These are phyloP conservation scores for Steromphala cineraria DNA, from an alignment of 2,888 invertebrate genomes.

Conservation along the genomic window DNA sequence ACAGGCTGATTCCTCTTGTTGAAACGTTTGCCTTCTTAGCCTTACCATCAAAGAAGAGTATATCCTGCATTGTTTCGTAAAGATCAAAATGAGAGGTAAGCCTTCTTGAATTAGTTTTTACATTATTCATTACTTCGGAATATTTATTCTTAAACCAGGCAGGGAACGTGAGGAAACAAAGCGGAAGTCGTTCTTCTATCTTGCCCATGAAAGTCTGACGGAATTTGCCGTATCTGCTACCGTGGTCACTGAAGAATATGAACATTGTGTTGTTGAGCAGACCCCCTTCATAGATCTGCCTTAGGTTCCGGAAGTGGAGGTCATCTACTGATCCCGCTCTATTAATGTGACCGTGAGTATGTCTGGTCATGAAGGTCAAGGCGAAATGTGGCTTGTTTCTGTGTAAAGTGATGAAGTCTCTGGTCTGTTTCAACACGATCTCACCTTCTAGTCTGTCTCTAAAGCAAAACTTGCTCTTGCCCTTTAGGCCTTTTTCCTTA, in stretches of 20 bases:
- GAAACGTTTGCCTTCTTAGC: too few species aligned
- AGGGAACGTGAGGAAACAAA: conserved; percentile 85
- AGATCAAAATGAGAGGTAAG: conserved; percentile 88
- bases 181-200: conserved; percentile 90
- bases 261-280: conserved; percentile 51
- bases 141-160: too few species aligned
- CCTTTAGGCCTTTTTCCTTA: conserved; percentile 42
- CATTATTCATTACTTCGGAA: conserved; percentile 80
- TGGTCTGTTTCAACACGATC: conserved; percentile 81
- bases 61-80: too few species aligned
- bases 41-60: too few species aligned
- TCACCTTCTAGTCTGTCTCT: too few species aligned
- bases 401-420: conserved; percentile 79
- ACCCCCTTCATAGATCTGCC: conserved; percentile 68
- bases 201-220: conserved; percentile 84
- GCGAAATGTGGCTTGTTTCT: too few species aligned
- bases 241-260: too few species aligned
- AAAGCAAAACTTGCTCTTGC: conserved; percentile 77
- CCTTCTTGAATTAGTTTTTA: conserved; percentile 80
- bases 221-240: conserved; percentile 90
- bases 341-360: conserved; percentile 90
- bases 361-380: too few species aligned
- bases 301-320: conserved; percentile 80
- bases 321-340: conserved; percentile 85
- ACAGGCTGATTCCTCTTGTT: conserved; percentile 79